Evolutionary conservation across 2,797 vertebrate genomes (phyloP), one percentile per base, ranked within the genome.

Genomic region (Eptatretus atami): DNA sequence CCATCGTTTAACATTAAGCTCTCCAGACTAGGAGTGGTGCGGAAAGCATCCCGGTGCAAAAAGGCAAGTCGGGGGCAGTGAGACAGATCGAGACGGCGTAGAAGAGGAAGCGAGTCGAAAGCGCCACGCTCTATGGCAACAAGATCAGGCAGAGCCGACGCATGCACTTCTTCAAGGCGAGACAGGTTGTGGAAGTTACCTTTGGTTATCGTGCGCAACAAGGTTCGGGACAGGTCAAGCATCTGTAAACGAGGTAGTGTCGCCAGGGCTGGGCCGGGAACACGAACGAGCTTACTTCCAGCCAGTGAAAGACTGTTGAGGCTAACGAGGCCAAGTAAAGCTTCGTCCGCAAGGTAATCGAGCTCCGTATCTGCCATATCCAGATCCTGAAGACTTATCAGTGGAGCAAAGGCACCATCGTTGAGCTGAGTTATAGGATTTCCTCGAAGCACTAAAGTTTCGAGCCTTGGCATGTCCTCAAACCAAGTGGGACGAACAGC

Each of bases 371-470:
- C 77, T 1, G 78, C 80, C 64, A 82, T 69, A 4, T 81, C 79
- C 63, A 81, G 72, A 67, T 80, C 81, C 69, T 81, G 81, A 63
- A 82, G 73, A 63, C 70, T 75, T 13, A 75, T 73, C 66, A 82
- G 72, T 3, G 78, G 80, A 66, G 72, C 72, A 69, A 82, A 82
- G 69, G 78, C 80, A 70, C 75, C 73, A 52, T 78, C 77, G 66
- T 77, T 74, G 64, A 82, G 70, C 13, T 74, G 77, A 63, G 78
- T 71, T 66, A 82, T 78, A 10, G 80, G 78, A 68, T 82, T 82
- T 68, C 81, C 80, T 11, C 81, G 80, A 6, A 81, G 78, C 80
- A 81, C 81, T 63, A 82, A 73, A 66, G 81, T 81, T 73, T 82
- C 78, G 68, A 82, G 71, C 13, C 77, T 78, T 1, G 79, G 78